A percentile compares a stretch with the other conserved stretches of the same genome.
phyloP scores from a whole-genome alignment of 2,113 vertebrate species.

The Tychaedon coryphoeus region DNA sequence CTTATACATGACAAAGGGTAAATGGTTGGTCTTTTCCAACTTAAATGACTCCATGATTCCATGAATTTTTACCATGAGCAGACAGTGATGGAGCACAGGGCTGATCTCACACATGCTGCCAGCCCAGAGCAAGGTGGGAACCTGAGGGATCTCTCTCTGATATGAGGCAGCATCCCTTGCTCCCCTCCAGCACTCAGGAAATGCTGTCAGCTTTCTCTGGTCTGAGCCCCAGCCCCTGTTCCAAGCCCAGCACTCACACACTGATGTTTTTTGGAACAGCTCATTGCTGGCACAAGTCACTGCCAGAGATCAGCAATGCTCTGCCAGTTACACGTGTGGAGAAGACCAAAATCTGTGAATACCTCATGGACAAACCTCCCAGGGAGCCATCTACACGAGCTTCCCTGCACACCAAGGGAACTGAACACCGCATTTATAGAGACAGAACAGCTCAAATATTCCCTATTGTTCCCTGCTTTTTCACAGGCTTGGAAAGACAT shows the following conservation, averaged over 20 bases:
- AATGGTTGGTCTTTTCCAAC: background rate
- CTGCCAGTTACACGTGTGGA: background rate
- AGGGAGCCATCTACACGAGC: background rate
- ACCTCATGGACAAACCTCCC: background rate
- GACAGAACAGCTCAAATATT: background rate
- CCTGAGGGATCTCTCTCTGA: background rate
- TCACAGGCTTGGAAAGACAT: background rate
- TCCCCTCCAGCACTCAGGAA: background rate
- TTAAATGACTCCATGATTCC: background rate
- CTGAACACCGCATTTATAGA: background rate
- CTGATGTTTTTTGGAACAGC: background rate
- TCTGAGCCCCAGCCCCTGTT: background rate
- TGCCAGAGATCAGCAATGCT: background rate
- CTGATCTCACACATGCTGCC: fast-evolving
- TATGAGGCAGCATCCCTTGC: background rate
- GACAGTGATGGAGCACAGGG: background rate
- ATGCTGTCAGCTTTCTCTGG: background rate
- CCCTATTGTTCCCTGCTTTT: background rate
- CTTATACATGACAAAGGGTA: background rate
- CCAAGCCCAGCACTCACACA: fast-evolving
- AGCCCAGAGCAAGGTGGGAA: background rate
- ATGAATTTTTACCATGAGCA: background rate
- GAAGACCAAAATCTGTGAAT: background rate
- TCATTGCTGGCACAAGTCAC: background rate
- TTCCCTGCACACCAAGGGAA: background rate